A percentile compares a stretch with the other conserved stretches of the same genome.
Conservation (phyloP, 2,797 vertebrate genomes). For the Fistularia commersonii region DNA sequence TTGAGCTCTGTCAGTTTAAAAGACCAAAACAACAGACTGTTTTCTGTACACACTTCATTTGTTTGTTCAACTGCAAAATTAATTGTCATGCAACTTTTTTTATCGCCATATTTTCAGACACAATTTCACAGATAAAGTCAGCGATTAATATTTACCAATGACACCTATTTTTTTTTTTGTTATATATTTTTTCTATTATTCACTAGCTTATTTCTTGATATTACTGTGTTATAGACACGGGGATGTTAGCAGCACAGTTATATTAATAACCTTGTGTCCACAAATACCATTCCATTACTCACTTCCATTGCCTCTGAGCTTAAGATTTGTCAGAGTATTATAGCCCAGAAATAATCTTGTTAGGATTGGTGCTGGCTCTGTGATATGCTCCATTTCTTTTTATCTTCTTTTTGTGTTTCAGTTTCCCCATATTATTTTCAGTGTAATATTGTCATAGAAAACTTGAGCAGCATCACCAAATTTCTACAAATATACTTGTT, state of each 20-base stretch:
- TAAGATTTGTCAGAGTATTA: conserved; percentile 33
- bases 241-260: conserved; percentile 16
- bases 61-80: too few species aligned
- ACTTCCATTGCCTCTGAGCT: conserved; percentile 28
- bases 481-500: too few species aligned
- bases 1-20: too few species aligned
- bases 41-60: too few species aligned
- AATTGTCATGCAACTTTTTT: too few species aligned
- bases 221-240: conserved; percentile 8
- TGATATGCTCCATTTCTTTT: conserved; percentile 12
- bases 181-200: too few species aligned
- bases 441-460: conserved; percentile 4
- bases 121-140: too few species aligned
- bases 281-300: conserved; percentile 23
- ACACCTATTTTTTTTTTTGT: too few species aligned
- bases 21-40: too few species aligned
- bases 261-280: conserved; percentile 23
- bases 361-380: conserved; percentile 18
- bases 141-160: too few species aligned
- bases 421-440: conserved; percentile 21
- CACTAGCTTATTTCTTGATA: not conserved
- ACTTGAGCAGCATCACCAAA: not conserved
- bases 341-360: conserved; percentile 37
- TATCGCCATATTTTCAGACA: too few species aligned
- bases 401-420: conserved; percentile 4